These are phyloP conservation scores for Pelecanoides urinatrix DNA, from an alignment of 2,113 vertebrate species.

Conservation along the genomic window DNA sequence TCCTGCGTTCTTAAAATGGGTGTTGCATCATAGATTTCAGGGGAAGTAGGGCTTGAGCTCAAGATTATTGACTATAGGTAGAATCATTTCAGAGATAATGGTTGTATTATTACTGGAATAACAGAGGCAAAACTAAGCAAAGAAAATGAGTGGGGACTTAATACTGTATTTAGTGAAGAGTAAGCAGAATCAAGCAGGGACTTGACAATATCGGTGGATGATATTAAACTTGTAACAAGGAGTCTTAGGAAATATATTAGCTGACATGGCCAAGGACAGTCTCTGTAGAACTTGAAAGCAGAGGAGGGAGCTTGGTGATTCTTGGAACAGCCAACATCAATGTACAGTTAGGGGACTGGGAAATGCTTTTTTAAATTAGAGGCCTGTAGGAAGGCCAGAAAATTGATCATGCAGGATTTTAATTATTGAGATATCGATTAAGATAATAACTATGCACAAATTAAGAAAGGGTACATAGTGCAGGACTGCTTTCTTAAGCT, in stretches of 20 bases:
- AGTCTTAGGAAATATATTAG: slow-evolving; percentile 6
- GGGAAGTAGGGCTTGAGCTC: neutral
- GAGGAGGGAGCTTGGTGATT: neutral
- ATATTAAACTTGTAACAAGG: slow-evolving; percentile 28
- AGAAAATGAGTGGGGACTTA: slow-evolving; percentile 15
- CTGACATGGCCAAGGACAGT: neutral
- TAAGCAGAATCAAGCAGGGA: slow-evolving; percentile 19
- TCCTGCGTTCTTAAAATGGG: neutral
- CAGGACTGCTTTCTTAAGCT: neutral
- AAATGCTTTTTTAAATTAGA: neutral
- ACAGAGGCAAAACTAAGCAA: neutral
- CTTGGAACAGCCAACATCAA: neutral
- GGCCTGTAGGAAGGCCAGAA: neutral
- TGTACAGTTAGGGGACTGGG: neutral
- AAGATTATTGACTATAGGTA: neutral
- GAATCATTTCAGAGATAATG: neutral
- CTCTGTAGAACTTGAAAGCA: neutral
- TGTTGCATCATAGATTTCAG: neutral
- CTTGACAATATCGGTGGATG: neutral
- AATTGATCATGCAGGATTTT: slow-evolving; percentile 28
- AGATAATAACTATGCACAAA: slow-evolving; percentile 12
- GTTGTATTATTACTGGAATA: neutral
- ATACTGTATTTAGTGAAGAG: slow-evolving; percentile 24
- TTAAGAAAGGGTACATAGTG: neutral
- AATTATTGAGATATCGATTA: slow-evolving; percentile 35